Conservation (phyloP, 2,113 vertebrate species). For the Halcyon malimbica region DNA sequence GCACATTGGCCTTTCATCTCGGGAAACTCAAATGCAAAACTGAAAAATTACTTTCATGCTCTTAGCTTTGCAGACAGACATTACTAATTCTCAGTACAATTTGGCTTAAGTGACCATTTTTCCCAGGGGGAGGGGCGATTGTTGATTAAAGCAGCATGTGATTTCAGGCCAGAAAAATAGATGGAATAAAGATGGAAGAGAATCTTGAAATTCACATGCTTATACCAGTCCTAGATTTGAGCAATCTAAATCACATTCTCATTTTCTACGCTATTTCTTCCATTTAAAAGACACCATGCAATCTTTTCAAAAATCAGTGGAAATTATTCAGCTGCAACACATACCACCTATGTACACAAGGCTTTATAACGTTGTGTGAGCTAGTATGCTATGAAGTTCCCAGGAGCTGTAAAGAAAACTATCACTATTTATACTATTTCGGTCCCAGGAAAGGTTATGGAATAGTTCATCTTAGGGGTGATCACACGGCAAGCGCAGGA, state of each 20-base stretch:
- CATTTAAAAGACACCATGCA: background rate
- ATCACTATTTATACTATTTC: background rate
- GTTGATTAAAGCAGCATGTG: background rate
- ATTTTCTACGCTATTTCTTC: background rate
- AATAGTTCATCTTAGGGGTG: no score
- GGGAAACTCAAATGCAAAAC: constrained; percentile 50
- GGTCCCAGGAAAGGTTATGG: no score
- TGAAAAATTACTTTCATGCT: constrained; percentile 56
- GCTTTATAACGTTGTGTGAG: background rate
- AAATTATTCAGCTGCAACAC: background rate
- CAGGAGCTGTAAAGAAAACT: background rate
- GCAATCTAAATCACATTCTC: background rate
- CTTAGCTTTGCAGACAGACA: constrained; percentile 64
- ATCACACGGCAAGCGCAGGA: no score
- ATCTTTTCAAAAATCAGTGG: background rate
- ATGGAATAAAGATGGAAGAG: background rate
- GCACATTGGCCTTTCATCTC: constrained; percentile 49
- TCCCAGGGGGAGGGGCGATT: background rate
- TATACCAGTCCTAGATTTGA: background rate
- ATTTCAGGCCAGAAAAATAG: constrained; percentile 3
- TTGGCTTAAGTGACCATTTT: constrained; percentile 9
- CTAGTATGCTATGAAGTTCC: background rate
- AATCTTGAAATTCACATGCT: background rate
- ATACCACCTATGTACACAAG: background rate
- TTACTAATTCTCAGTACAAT: constrained; percentile 55